Conservation (phyloP, 1,140 invertebrate species). For the Anoplophora glabripennis region DNA sequence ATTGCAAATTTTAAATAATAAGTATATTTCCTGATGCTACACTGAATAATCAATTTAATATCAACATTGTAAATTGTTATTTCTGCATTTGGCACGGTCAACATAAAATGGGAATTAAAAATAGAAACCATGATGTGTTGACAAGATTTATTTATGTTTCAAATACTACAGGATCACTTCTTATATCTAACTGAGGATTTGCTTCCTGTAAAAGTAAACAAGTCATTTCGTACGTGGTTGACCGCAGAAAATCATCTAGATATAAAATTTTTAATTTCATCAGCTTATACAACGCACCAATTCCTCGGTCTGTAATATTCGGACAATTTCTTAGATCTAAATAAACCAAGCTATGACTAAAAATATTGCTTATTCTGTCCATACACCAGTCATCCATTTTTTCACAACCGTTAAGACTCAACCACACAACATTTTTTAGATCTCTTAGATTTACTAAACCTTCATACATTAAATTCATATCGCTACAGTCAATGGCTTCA, state of each 20-base stretch:
- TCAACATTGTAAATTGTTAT: no score
- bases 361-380: constrained; percentile 61
- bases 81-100: no score
- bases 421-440: constrained; percentile 60
- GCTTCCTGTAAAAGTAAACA: constrained; percentile 58
- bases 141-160: constrained; percentile 22
- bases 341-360: constrained; percentile 60
- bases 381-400: constrained; percentile 76
- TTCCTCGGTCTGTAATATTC: constrained; percentile 61
- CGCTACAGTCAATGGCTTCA: constrained; percentile 66
- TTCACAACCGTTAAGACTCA: constrained; percentile 62
- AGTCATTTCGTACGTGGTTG: constrained; percentile 56
- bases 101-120: no score
- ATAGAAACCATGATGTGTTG: background rate
- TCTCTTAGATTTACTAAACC: constrained; percentile 65
- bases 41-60: no score
- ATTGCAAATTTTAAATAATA: no score
- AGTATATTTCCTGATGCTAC: no score
- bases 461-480: constrained; percentile 64
- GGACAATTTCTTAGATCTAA: constrained; percentile 71
- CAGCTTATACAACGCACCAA: constrained; percentile 64
- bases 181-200: constrained; percentile 42
- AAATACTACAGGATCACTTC: constrained; percentile 35
- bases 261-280: constrained; percentile 56
- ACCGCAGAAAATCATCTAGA: constrained; percentile 51